Conservation (phyloP, 2,113 vertebrate species). For the Neodon shergylaensis region DNA sequence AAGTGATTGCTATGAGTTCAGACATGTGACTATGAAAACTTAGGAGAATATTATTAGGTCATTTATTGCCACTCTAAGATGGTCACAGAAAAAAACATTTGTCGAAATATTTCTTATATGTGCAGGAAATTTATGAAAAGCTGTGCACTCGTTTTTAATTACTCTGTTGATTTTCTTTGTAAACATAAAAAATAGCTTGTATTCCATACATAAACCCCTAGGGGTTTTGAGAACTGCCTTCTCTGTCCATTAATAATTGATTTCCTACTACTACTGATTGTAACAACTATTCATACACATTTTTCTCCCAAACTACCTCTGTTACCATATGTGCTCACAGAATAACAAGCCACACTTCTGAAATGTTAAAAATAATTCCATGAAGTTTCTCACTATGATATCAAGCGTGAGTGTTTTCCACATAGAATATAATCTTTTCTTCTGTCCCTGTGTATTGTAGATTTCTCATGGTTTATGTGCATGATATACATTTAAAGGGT, state of each 20-base stretch:
- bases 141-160: neutral
- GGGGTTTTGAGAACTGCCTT: neutral
- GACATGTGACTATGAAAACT: neutral
- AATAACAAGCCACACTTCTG: neutral
- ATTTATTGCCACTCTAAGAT: neutral
- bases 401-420: neutral
- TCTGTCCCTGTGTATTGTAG: neutral
- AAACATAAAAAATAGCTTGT: neutral
- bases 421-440: neutral
- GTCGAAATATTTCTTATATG: neutral
- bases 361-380: constrained; percentile 2
- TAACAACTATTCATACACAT: neutral
- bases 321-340: neutral
- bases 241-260: neutral
- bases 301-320: neutral
- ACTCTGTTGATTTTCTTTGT: neutral
- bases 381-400: neutral
- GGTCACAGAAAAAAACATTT: neutral
- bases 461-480: neutral
- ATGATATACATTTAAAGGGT: neutral
- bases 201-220: neutral
- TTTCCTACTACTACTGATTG: neutral
- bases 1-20: neutral
- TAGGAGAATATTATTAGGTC: neutral
- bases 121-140: neutral